Percentiles rank a stretch among this genome's conserved stretches.
Evolutionary conservation across 2,888 invertebrate species (phyloP).

Genomic region (Tinea trinotella): DNA sequence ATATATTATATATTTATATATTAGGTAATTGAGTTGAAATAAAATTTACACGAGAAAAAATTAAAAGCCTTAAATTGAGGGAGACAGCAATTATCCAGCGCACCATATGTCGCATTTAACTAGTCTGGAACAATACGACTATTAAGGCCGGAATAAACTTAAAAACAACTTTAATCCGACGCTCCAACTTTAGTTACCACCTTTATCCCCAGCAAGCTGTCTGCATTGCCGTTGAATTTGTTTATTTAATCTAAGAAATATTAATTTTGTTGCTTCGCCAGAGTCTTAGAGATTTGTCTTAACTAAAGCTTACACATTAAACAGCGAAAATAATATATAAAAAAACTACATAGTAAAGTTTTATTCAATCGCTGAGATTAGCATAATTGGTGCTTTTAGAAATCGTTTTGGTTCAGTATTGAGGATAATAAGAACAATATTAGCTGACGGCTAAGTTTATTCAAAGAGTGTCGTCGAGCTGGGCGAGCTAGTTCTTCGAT

Average conservation of each 20-base stretch:
- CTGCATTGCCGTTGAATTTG: constrained; percentile 41
- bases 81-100: constrained; percentile 7
- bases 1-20: background rate
- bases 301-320: too few species aligned
- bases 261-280: constrained; percentile 19
- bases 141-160: constrained; percentile 67
- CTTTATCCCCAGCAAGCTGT: constrained; percentile 47
- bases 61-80: background rate
- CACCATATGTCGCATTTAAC: constrained; percentile 43
- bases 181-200: constrained; percentile 31
- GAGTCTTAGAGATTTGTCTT: background rate
- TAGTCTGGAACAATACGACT: constrained; percentile 50
- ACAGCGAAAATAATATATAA: too few species aligned
- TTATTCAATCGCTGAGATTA: too few species aligned
- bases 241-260: constrained; percentile 21
- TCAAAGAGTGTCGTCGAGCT: constrained; percentile 32
- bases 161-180: constrained; percentile 67
- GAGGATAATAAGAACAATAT: background rate
- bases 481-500: constrained; percentile 55
- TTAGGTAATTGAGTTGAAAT: too few species aligned
- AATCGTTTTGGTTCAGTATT: background rate
- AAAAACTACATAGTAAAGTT: too few species aligned
- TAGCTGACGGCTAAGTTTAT: background rate
- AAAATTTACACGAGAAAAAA: too few species aligned
- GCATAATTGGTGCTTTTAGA: background rate